Evolutionary conservation across 2,888 invertebrate species (phyloP).

Genomic region (Geophilus truncorum): DNA sequence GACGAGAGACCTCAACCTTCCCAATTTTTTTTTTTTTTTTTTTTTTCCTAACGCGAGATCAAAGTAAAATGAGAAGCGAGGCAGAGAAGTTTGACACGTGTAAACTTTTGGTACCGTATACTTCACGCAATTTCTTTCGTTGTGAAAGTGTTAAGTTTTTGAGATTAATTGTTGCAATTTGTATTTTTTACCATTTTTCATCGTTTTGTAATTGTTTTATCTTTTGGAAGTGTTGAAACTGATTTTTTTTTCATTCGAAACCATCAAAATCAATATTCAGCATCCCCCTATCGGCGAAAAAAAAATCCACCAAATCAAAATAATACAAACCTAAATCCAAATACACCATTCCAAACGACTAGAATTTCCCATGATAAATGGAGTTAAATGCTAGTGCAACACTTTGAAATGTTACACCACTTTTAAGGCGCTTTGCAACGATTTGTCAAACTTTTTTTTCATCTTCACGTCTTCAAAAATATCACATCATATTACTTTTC

Average conservation of each 20-base stretch:
- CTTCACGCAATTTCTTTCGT: background rate
- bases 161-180: too few relatives aligned
- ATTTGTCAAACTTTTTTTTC: slow-evolving; percentile 15
- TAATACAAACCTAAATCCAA: too few relatives aligned
- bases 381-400: background rate
- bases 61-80: background rate
- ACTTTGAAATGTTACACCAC: slow-evolving; percentile 25
- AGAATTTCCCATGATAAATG: background rate
- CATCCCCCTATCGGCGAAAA: too few relatives aligned
- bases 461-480: background rate
- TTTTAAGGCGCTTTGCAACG: slow-evolving; percentile 21
- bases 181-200: too few relatives aligned
- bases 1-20: slow-evolving; percentile 1
- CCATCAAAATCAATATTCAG: too few relatives aligned
- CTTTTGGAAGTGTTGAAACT: too few relatives aligned
- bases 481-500: slow-evolving; percentile 13
- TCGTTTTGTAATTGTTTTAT: too few relatives aligned
- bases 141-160: too few relatives aligned
- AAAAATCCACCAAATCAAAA: too few relatives aligned
- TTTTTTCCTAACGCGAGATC: background rate
- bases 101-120: too few relatives aligned
- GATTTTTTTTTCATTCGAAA: too few relatives aligned
- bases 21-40: background rate
- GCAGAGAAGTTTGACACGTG: background rate
- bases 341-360: background rate